A percentile compares a stretch with the other conserved stretches of the same genome.
These are phyloP conservation scores for Sabellastarte sp. DNA, from an alignment of 2,888 invertebrate genomes.

Conservation along the genomic window DNA sequence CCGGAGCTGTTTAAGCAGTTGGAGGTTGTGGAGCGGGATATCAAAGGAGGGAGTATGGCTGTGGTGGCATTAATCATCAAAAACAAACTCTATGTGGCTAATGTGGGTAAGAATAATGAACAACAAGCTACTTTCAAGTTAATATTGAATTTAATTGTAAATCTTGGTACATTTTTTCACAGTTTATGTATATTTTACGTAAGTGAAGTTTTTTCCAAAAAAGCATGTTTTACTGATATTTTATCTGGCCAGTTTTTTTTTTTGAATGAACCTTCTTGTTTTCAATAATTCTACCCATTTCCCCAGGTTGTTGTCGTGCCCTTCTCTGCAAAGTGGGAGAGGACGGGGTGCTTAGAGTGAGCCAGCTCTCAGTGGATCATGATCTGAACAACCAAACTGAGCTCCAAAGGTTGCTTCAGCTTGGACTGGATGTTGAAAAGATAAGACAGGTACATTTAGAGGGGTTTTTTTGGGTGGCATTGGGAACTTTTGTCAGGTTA, in stretches of 20 bases:
- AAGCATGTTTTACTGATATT: too few species aligned
- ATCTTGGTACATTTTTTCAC: too few species aligned
- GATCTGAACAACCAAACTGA: conserved; percentile 84
- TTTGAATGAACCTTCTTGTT: too few species aligned
- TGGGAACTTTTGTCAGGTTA: too few species aligned
- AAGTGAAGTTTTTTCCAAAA: too few species aligned
- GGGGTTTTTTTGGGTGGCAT: too few species aligned
- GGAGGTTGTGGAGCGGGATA: conserved; percentile 73
- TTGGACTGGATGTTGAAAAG: conserved; percentile 74
- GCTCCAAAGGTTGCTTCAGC: conserved; percentile 71
- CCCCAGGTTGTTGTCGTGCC: conserved; percentile 73
- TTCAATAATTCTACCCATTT: too few species aligned
- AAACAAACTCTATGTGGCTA: conserved; percentile 80
- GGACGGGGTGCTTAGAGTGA: conserved; percentile 74
- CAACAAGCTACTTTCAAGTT: too few species aligned
- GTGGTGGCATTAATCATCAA: conserved; percentile 78
- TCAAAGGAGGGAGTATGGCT: conserved; percentile 81
- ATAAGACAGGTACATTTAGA: conserved; percentile 72
- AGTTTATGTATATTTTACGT: too few species aligned
- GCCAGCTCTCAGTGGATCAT: conserved; percentile 82
- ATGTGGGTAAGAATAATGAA: conserved; percentile 73
- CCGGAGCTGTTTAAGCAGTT: conserved; percentile 68
- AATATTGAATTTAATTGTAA: too few species aligned
- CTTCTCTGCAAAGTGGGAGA: conserved; percentile 77
- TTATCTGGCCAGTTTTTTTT: too few species aligned